A percentile compares a stretch with the other conserved stretches of the same genome.
Conservation (phyloP, 2,888 invertebrate genomes). For the Pecten maximus region DNA sequence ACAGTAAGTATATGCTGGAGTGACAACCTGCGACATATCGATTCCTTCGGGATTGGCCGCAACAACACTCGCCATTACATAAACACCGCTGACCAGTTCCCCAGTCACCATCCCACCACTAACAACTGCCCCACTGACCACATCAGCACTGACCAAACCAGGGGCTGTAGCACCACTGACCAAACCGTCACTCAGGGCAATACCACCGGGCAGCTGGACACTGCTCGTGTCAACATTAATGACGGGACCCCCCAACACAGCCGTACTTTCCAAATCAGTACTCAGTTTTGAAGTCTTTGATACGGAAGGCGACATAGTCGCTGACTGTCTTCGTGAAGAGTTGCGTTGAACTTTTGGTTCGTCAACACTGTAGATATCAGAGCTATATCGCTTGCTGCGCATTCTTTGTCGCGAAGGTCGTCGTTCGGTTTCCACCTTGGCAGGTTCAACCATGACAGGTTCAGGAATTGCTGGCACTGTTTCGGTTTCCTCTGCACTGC, state of each 20-base stretch:
- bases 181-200: background rate
- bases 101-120: conserved; percentile 33
- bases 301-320: background rate
- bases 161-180: conserved; percentile 27
- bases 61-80: conserved; percentile 57
- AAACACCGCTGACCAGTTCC: conserved; percentile 46
- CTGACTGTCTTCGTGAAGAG: background rate
- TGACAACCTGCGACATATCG: background rate
- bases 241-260: background rate
- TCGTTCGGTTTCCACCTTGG: background rate
- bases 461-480: background rate
- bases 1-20: background rate
- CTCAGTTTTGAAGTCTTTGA: background rate
- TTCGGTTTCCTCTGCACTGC: background rate
- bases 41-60: conserved; percentile 36
- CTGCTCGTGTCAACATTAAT: background rate
- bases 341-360: background rate
- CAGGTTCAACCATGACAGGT: background rate
- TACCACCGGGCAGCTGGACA: background rate
- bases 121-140: background rate
- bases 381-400: background rate
- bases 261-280: background rate
- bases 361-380: conserved; percentile 1
- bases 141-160: conserved; percentile 14
- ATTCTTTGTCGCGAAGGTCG: background rate